A percentile compares a stretch with the other conserved stretches of the same genome.
Conservation (phyloP, 2,113 vertebrate species). For the Narcine bancroftii region DNA sequence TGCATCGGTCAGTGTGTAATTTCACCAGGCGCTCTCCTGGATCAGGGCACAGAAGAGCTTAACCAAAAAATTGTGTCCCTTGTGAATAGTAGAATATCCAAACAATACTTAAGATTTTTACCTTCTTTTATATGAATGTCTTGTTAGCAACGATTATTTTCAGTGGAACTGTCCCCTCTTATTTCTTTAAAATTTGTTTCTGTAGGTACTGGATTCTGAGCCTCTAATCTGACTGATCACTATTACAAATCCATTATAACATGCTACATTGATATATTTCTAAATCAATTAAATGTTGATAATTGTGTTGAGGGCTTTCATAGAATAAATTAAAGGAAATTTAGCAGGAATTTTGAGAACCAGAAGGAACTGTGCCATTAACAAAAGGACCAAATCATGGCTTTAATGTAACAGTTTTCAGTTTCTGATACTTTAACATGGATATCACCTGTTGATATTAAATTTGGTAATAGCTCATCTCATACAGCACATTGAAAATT, state of each 20-base stretch:
- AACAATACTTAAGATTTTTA: not conserved
- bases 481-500: not conserved
- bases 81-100: not conserved
- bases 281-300: not conserved
- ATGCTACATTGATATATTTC: not conserved
- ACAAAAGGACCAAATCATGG: not conserved
- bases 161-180: not conserved
- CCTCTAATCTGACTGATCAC: not conserved
- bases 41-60: not conserved
- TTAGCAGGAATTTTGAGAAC: not conserved
- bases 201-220: not conserved
- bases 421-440: not conserved
- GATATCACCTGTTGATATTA: not conserved
- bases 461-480: not conserved
- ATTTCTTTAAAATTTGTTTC: not conserved
- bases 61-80: not conserved
- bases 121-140: not conserved
- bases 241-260: not conserved
- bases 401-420: not conserved
- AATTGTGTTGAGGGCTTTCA: not conserved
- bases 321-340: not conserved
- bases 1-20: conserved; percentile 20
- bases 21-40: not conserved
- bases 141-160: not conserved
- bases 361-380: not conserved